phyloP scores from a whole-genome alignment of 2,113 vertebrate species.

The Silurus meridionalis region DNA sequence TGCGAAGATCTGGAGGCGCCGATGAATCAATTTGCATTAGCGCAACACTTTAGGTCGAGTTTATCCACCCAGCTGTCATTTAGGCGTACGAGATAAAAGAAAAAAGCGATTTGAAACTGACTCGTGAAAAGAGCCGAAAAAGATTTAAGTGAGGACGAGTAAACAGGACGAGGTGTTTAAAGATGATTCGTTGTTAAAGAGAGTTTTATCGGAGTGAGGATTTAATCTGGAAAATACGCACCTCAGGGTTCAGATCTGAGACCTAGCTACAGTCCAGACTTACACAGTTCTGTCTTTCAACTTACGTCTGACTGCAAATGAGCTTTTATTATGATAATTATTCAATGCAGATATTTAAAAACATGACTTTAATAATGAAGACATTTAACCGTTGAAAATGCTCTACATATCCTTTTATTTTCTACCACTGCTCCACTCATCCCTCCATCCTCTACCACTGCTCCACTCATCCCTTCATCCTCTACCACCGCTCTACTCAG shows the following conservation, averaged over 20 bases:
- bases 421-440: no score
- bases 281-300: not conserved
- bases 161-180: not conserved
- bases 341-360: no score
- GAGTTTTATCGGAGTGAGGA: not conserved
- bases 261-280: not conserved
- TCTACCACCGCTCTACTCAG: no score
- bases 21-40: slow-evolving; percentile 16
- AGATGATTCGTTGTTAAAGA: no score
- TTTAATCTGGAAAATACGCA: not conserved
- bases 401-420: no score
- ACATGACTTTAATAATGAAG: no score
- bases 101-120: not conserved
- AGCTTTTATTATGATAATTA: no score
- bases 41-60: not conserved
- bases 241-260: not conserved
- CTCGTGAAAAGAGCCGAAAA: not conserved
- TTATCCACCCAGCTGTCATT: not conserved
- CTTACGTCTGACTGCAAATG: no score
- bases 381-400: no score
- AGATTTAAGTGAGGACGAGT: no score
- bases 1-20: not conserved
- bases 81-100: not conserved
- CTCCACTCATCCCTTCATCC: no score
- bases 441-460: no score